Conservation (phyloP, 2,888 invertebrate species). For the Plebejus argus region DNA sequence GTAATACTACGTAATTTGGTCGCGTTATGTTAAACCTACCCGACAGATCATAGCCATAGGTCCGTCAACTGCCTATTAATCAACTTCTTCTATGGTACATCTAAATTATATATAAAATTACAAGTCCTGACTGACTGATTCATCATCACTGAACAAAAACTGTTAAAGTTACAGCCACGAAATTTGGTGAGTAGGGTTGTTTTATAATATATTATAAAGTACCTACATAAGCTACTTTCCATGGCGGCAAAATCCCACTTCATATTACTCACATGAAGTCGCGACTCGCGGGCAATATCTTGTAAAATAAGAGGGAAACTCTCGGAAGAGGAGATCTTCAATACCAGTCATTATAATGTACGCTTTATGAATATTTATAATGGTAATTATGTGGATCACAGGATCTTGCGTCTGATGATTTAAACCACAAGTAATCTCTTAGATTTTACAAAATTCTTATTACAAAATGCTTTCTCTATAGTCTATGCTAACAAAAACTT, state of each 20-base stretch:
- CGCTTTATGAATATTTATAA: slow-evolving; percentile 1
- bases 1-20: too few species aligned
- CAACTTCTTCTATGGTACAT: too few species aligned
- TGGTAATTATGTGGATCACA: slow-evolving; percentile 5
- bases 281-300: background rate
- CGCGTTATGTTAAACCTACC: too few species aligned
- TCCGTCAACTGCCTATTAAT: too few species aligned
- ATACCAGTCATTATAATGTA: background rate
- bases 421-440: background rate
- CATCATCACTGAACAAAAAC: too few species aligned
- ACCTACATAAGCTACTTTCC: background rate
- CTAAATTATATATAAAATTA: too few species aligned
- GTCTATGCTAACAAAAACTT: background rate
- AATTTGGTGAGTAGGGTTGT: too few species aligned
- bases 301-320: background rate
- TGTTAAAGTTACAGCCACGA: too few species aligned
- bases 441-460: background rate
- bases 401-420: background rate
- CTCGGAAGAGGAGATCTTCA: background rate
- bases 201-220: too few species aligned
- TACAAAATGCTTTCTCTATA: background rate
- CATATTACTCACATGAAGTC: background rate
- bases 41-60: too few species aligned
- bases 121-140: too few species aligned
- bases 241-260: background rate